Conservation (phyloP, 2,888 invertebrate species). For the Dinocampus coccinellae region DNA sequence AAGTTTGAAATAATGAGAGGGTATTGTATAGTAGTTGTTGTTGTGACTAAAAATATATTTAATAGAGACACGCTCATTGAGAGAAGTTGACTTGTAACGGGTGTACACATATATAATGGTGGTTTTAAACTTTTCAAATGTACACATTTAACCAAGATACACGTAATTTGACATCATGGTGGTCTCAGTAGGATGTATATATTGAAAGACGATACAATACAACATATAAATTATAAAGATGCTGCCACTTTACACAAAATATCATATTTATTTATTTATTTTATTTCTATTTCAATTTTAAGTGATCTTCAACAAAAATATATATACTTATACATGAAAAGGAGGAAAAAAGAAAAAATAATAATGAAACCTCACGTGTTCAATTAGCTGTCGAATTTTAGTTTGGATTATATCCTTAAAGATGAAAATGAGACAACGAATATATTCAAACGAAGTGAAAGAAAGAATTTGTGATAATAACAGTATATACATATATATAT, state of each 20-base stretch:
- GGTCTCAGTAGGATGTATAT: constrained; percentile 64
- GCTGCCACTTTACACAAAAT: background rate
- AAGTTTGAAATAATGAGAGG: background rate
- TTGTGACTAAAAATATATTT: constrained; percentile 67
- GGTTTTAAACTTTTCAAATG: too few species aligned
- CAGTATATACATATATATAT: too few species aligned
- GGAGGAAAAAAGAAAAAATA: background rate
- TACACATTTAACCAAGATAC: too few species aligned
- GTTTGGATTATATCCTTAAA: constrained; percentile 11
- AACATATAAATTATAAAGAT: constrained; percentile 73
- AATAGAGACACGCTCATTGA: constrained; percentile 69
- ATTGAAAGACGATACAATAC: constrained; percentile 87
- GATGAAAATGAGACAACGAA: background rate
- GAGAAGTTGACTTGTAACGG: constrained; percentile 57
- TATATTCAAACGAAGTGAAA: background rate
- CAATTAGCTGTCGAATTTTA: constrained; percentile 30
- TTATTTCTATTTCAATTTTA: background rate
- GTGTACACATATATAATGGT: background rate
- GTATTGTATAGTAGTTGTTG: constrained; percentile 24
- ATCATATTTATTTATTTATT: background rate
- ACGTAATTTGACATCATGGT: background rate
- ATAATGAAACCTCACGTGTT: too few species aligned
- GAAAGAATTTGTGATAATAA: background rate
- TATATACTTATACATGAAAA: background rate
- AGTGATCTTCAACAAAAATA: background rate